These are phyloP conservation scores for Subacronicta megacephala DNA, from an alignment of 2,888 invertebrate genomes.

Conservation along the genomic window DNA sequence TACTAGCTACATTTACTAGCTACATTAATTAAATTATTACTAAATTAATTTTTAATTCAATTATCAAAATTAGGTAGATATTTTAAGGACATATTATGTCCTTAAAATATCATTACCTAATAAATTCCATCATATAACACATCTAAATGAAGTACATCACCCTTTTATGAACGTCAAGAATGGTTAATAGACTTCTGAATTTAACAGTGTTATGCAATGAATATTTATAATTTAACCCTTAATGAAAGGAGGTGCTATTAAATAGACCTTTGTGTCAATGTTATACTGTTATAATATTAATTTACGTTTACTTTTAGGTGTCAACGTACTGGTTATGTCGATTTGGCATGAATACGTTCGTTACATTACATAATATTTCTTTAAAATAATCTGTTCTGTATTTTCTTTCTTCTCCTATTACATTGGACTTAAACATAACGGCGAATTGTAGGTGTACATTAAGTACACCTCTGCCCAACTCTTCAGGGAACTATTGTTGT, in stretches of 20 bases:
- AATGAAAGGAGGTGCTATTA: conserved; percentile 50
- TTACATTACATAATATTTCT: too few species aligned
- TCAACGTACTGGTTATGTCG: conserved; percentile 1
- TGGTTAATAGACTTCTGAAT: conserved; percentile 45
- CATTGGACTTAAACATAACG: too few species aligned
- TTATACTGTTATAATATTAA: conserved; percentile 49
- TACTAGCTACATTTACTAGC: not conserved
- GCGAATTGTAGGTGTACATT: too few species aligned
- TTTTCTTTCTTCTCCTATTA: too few species aligned
- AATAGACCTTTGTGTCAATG: conserved; percentile 50
- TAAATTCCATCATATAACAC: conserved; percentile 24
- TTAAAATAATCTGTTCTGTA: too few species aligned
- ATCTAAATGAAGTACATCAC: conserved; percentile 32
- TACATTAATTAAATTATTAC: conserved; percentile 1
- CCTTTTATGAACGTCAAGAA: conserved; percentile 29
- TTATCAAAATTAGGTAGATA: not conserved
- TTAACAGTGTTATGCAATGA: conserved; percentile 42
- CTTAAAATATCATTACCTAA: conserved; percentile 3
- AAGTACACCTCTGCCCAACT: too few species aligned
- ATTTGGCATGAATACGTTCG: too few species aligned
- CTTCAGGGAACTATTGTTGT: too few species aligned
- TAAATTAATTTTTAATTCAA: conserved; percentile 4
- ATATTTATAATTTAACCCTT: conserved; percentile 55
- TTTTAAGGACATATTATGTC: too few species aligned
- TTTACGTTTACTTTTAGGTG: conserved; percentile 49